phyloP scores from a whole-genome alignment of 2,113 vertebrate species.

The Anas platyrhynchos region DNA sequence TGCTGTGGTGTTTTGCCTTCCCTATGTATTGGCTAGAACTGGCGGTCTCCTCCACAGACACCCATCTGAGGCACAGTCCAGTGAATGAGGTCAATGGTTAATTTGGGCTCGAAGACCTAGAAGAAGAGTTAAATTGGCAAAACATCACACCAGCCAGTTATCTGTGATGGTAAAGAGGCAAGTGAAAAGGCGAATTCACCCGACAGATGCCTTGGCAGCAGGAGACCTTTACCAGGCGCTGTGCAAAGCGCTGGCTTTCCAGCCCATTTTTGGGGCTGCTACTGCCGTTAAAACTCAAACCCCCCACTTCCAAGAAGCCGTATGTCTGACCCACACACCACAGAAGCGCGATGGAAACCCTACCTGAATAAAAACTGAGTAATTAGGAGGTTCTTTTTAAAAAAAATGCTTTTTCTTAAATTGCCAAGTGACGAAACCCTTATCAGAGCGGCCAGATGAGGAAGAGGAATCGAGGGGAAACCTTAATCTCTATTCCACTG shows the following conservation, averaged over 20 bases:
- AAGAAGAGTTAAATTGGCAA: neutral
- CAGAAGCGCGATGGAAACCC: rapidly evolving
- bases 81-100: neutral
- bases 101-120: neutral
- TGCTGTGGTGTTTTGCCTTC: neutral
- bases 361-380: neutral
- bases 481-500: neutral
- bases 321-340: neutral
- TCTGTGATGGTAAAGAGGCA: neutral
- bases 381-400: neutral
- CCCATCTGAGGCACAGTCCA: neutral
- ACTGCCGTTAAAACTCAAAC: neutral
- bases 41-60: neutral
- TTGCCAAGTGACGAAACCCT: rapidly evolving
- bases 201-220: neutral
- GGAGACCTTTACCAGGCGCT: neutral
- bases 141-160: neutral
- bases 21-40: neutral
- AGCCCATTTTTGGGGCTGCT: neutral
- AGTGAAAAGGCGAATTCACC: neutral
- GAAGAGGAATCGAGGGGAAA: rapidly evolving
- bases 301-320: neutral
- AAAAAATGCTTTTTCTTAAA: neutral
- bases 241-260: neutral
- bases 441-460: neutral